Evolutionary conservation across 1,140 invertebrate genomes (phyloP).

Genomic region (Drosophila repletoides): DNA sequence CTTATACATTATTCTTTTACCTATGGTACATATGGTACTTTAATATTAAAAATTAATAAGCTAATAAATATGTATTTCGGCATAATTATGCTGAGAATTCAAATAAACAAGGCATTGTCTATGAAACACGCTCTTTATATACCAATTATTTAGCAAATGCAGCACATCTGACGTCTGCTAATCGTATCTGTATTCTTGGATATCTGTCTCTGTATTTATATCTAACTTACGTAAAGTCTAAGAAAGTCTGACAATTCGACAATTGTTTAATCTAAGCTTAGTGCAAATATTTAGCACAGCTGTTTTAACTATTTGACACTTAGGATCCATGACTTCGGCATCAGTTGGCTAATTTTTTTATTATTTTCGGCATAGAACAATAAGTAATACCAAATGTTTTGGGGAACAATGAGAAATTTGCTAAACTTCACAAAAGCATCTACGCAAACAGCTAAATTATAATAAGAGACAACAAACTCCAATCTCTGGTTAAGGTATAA

Average conservation of each 20-base stretch:
- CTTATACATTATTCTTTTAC: no score
- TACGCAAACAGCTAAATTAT: constrained; percentile 57
- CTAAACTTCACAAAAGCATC: constrained; percentile 65
- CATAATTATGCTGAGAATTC: constrained; percentile 14
- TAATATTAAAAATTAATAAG: constrained; percentile 3
- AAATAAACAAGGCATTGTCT: constrained; percentile 33
- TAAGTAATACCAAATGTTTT: constrained; percentile 61
- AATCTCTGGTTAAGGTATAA: constrained; percentile 46
- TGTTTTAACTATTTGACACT: constrained; percentile 47
- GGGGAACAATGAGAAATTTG: constrained; percentile 57
- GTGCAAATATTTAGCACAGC: constrained; percentile 69
- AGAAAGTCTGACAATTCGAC: constrained; percentile 48
- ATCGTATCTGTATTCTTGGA: no score
- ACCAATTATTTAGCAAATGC: constrained; percentile 24
- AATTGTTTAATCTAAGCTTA: constrained; percentile 61
- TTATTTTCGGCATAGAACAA: constrained; percentile 42
- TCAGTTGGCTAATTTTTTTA: constrained; percentile 20
- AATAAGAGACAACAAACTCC: constrained; percentile 15
- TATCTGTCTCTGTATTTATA: constrained; percentile 1
- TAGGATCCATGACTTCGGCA: constrained; percentile 26
- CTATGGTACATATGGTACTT: constrained; percentile 2
- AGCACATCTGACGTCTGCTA: constrained; percentile 52
- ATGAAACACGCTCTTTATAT: constrained; percentile 18
- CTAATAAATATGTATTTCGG: constrained; percentile 16
- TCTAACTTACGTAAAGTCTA: constrained; percentile 58